phyloP scores from a whole-genome alignment of 2,888 invertebrate genomes.

The Tuberolachnus salignus region DNA sequence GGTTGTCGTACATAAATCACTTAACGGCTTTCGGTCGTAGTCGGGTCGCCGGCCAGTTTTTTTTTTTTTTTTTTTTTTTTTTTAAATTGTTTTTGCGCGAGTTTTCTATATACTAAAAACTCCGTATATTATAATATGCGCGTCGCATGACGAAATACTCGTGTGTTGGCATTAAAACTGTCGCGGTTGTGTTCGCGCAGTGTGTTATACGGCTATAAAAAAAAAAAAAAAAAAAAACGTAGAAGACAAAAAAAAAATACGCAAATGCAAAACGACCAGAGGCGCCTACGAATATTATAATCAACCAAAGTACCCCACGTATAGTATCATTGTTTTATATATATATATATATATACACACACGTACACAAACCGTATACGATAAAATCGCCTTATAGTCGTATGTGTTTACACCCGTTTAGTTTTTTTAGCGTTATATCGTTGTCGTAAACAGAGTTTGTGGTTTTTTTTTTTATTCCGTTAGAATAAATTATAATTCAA shows the following conservation, averaged over 20 bases:
- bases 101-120: no score
- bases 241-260: no score
- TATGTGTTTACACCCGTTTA: no score
- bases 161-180: conserved; percentile 39
- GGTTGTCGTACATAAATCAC: conserved; percentile 55
- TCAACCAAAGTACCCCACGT: conserved; percentile 17
- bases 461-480: no score
- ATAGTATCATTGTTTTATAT: conserved; percentile 10
- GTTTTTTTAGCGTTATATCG: no score
- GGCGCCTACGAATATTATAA: conserved; percentile 51
- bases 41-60: conserved; percentile 42
- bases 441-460: no score
- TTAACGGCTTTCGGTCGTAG: conserved; percentile 44
- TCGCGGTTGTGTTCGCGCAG: not conserved
- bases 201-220: no score
- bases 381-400: not conserved
- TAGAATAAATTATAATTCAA: no score
- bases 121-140: conserved; percentile 25
- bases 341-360: no score
- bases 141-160: conserved; percentile 44
- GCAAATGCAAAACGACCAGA: conserved; percentile 35
- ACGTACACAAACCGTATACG: not conserved
- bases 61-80: conserved; percentile 18
- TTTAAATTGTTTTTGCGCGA: no score
- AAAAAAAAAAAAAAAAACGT: no score